Percentiles rank a stretch among this genome's conserved stretches.
Evolutionary conservation across 2,113 vertebrate species (phyloP).

Genomic region (Lagopus leucura): DNA sequence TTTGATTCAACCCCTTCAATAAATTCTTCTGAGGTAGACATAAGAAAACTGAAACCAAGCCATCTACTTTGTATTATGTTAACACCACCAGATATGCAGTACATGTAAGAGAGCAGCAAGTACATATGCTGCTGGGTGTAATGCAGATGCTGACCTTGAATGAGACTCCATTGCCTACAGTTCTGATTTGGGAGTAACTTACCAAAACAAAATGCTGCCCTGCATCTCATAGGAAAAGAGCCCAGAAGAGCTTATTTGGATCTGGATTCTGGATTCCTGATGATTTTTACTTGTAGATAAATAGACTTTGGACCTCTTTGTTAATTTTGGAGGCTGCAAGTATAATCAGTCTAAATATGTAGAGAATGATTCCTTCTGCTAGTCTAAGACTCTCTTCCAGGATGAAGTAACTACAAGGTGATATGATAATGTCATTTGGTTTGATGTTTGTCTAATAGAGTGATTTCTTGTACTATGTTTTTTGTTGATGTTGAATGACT

Average conservation of each 20-base stretch:
- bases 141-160: not conserved
- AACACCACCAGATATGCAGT: not conserved
- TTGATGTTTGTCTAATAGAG: not conserved
- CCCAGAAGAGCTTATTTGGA: rapidly evolving
- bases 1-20: not conserved
- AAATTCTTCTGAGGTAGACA: not conserved
- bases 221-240: not conserved
- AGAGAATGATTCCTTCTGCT: not conserved
- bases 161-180: not conserved
- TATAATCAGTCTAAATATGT: not conserved
- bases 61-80: not conserved
- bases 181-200: not conserved
- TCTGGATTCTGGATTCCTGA: not conserved
- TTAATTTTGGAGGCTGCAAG: not conserved
- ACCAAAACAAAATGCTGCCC: not conserved
- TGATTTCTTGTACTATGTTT: not conserved
- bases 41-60: conserved; percentile 10
- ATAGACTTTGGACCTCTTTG: not conserved
- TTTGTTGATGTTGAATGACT: not conserved
- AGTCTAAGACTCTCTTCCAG: not conserved
- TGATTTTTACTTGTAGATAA: not conserved
- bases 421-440: not conserved
- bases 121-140: not conserved
- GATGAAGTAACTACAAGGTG: not conserved
- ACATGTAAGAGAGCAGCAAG: not conserved